Evolutionary conservation across 2,888 invertebrate genomes (phyloP).

Genomic region (Xanthia togata): DNA sequence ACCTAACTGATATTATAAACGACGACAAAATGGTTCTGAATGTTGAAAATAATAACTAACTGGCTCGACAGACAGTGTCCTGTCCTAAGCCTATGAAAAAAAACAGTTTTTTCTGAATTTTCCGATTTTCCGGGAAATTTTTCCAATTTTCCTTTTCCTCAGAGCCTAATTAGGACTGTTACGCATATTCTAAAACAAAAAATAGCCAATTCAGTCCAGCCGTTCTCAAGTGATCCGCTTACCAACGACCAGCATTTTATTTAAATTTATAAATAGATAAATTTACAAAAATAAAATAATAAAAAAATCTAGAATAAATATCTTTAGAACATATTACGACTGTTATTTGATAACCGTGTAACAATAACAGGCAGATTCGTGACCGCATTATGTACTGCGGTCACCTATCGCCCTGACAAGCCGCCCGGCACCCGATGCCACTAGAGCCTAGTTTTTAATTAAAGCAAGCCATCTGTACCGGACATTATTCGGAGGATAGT

Average conservation of each 20-base stretch:
- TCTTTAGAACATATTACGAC: neutral
- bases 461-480: slow-evolving; percentile 39
- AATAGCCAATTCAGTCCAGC: too few species aligned
- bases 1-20: neutral
- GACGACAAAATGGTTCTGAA: neutral
- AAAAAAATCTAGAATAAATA: neutral
- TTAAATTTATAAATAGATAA: too few species aligned
- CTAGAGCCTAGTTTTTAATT: slow-evolving; percentile 43
- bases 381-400: slow-evolving; percentile 41
- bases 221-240: too few species aligned
- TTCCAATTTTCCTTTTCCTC: neutral
- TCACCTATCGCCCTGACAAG: slow-evolving; percentile 21
- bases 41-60: neutral
- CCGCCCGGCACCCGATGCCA: slow-evolving; percentile 8
- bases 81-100: too few species aligned
- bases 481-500: slow-evolving; percentile 12
- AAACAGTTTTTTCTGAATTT: neutral
- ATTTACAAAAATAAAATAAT: too few species aligned
- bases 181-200: neutral
- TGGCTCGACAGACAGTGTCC: neutral
- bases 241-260: too few species aligned
- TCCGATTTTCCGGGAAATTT: neutral
- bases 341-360: slow-evolving; percentile 30
- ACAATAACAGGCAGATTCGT: slow-evolving; percentile 32
- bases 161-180: neutral